Evolutionary conservation across 2,888 invertebrate species (phyloP).

Genomic region (Nesidiocoris tenuis): DNA sequence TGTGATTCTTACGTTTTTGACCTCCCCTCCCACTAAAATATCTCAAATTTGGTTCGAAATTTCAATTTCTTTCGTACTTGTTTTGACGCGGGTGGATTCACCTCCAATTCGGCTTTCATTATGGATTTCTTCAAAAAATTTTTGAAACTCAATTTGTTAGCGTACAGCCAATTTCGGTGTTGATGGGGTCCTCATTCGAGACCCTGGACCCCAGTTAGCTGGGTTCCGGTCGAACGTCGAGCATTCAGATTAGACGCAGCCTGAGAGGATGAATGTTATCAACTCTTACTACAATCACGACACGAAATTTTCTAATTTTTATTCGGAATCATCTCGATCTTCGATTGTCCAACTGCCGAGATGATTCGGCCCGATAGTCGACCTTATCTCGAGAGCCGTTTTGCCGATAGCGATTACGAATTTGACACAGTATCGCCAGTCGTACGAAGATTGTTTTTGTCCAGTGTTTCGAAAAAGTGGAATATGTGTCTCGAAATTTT

Average conservation of each 20-base stretch:
- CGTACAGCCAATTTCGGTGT: too few species aligned
- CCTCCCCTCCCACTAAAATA: too few species aligned
- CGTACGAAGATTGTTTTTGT: too few species aligned
- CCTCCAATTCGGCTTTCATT: neutral
- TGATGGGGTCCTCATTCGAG: neutral
- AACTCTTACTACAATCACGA: neutral
- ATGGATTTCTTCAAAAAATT: neutral
- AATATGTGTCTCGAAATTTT: too few species aligned
- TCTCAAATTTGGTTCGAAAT: neutral
- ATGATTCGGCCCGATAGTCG: neutral
- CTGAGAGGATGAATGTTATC: neutral
- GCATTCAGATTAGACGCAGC: neutral
- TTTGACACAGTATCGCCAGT: neutral
- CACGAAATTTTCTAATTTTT: too few species aligned
- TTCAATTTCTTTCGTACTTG: slow-evolving; percentile 4
- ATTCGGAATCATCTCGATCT: too few species aligned
- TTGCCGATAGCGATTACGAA: neutral
- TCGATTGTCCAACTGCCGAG: neutral
- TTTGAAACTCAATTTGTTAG: too few species aligned
- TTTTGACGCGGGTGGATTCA: neutral
- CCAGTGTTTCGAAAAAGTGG: too few species aligned
- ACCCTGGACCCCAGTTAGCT: slow-evolving; percentile 23
- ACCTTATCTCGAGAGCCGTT: neutral
- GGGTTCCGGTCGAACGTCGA: slow-evolving; percentile 13
- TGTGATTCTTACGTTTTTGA: too few species aligned